Conservation (phyloP, 1,140 invertebrate genomes). For the Drosophila nannoptera region DNA sequence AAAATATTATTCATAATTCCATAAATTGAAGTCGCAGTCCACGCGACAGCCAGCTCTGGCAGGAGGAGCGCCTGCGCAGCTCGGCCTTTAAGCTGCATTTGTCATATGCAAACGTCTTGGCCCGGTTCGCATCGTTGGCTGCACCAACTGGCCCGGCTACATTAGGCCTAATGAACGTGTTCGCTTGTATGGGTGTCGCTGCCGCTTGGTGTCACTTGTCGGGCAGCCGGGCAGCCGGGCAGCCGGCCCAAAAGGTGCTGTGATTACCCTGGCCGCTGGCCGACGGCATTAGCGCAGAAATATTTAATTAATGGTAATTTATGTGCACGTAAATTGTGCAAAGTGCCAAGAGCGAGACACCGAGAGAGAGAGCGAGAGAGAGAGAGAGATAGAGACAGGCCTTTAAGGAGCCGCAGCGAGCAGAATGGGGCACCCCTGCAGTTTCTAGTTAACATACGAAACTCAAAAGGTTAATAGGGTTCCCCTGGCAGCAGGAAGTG, state of each 20-base stretch:
- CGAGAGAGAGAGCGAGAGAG: background rate
- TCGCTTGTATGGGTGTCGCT: constrained; percentile 56
- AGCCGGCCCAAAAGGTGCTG: constrained; percentile 58
- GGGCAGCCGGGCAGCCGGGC: constrained; percentile 7
- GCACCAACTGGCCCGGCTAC: constrained; percentile 33
- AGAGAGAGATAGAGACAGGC: constrained; percentile 4
- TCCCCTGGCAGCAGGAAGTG: constrained; percentile 51
- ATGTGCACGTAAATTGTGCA: constrained; percentile 74
- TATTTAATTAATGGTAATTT: constrained; percentile 77
- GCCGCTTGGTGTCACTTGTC: constrained; percentile 64
- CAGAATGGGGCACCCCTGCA: constrained; percentile 43
- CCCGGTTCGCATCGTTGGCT: constrained; percentile 30
- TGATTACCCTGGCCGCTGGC: constrained; percentile 54
- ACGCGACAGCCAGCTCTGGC: constrained; percentile 29
- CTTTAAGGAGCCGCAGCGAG: constrained; percentile 17
- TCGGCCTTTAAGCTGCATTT: constrained; percentile 50
- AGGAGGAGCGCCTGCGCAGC: constrained; percentile 48
- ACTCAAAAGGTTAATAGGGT: constrained; percentile 71
- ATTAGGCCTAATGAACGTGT: constrained; percentile 75
- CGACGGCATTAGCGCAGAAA: constrained; percentile 69
- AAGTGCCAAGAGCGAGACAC: constrained; percentile 44
- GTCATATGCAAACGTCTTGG: constrained; percentile 68
- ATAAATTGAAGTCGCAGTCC: constrained; percentile 60
- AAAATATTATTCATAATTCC: constrained; percentile 77
- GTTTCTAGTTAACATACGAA: constrained; percentile 69